Evolutionary conservation across 2,888 invertebrate species (phyloP), one percentile per base, ranked within the genome.

Genomic region (Eulithis prunata): DNA sequence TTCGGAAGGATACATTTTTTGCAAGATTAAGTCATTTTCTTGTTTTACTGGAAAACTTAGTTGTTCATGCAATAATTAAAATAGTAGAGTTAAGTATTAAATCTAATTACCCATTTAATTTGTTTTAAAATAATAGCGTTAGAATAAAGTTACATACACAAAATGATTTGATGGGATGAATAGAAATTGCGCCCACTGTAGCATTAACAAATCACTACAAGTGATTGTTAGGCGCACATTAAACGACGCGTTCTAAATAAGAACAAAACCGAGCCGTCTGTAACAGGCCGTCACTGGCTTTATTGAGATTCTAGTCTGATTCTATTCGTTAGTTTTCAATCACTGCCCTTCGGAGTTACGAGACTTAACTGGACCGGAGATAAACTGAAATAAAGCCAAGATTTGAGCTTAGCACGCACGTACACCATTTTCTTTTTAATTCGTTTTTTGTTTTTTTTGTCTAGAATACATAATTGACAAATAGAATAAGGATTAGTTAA

Each of bases 221-320:
- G 76, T 79, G 80, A 84, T 83, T 84, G 84, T 85, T 84, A 79
- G 79, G 83, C 82, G 82, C 80, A 83, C 80, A 80, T 81, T 82
- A 81, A 82, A 78, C 73, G 80, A 79, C 79, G 80, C 78, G 74
- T 75, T 71, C 73, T 73, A 80, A 87, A 88, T 80, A 86, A 79
- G 78, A 83, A 77, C 81, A 86, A 82, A 82, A 80, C 76, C 14
- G 12, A 10, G 61, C 38, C 58, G 67, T 76, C 71, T 72, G 75
- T 72, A 70, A 72, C 72, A 62, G 69, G 65, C 77, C 73, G 75
- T 78, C 81, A 80, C 71, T 61, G 68, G 70, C 72, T 75, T 74
- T 75, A 74, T 78, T 71, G 77, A 73, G 76, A 79, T 81, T 75
- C 76, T 73, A 63, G 64, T 51, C 64, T 57, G 54, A 68, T 68